These are phyloP conservation scores for Pteropus rufus DNA, from an alignment of 2,797 vertebrate species.

Conservation along the genomic window DNA sequence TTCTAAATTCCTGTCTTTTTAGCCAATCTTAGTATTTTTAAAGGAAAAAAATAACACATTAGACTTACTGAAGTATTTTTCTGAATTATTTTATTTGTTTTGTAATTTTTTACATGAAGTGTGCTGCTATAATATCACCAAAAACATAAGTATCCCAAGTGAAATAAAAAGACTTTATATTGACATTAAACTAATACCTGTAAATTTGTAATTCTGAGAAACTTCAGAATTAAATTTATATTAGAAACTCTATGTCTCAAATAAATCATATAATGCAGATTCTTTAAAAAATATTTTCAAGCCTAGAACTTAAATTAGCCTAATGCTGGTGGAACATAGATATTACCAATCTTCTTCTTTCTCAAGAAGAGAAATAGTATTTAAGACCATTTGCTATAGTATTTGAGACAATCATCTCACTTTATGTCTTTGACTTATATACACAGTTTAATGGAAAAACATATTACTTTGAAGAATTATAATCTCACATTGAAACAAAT, in stretches of 20 bases:
- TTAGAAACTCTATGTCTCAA: neutral
- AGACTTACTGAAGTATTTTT: slow-evolving; percentile 6
- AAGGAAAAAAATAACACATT: neutral
- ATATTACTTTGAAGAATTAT: neutral
- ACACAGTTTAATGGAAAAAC: neutral
- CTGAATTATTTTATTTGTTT: neutral
- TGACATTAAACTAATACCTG: neutral
- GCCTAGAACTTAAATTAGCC: neutral
- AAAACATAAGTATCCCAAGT: neutral
- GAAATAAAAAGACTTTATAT: neutral
- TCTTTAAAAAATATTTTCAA: neutral
- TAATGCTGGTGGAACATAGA: neutral
- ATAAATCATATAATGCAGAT: neutral
- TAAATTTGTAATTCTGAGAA: neutral
- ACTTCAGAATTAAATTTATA: neutral
- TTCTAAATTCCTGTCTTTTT: neutral
- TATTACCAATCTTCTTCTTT: neutral
- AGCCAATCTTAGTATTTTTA: neutral
- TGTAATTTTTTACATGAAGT: neutral
- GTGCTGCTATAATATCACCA: neutral
- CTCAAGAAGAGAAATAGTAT: neutral
- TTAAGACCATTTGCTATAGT: neutral
- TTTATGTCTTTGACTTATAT: neutral
- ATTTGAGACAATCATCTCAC: neutral
- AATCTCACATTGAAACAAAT: neutral